Evolutionary conservation across 2,113 vertebrate species (phyloP).

Genomic region (Aspidoscelis tigris): DNA sequence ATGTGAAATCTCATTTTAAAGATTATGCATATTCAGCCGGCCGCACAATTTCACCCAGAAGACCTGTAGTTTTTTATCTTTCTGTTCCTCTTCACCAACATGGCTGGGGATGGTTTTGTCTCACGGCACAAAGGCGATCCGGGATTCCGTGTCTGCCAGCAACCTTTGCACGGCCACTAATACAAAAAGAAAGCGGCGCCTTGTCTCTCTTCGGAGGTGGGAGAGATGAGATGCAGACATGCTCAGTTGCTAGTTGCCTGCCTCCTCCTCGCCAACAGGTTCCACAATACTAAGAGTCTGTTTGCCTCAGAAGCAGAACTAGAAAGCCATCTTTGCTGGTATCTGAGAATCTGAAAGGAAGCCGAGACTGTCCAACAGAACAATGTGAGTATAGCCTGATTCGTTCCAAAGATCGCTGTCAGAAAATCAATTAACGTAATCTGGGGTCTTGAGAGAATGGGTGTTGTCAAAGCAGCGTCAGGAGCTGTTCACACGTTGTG

Average conservation of each 20-base stretch:
- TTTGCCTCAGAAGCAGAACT: conserved; percentile 51
- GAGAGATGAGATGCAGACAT: conserved; percentile 64
- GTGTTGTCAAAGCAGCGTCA: neutral
- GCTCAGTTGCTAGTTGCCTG: conserved; percentile 64
- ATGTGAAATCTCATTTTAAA: too few relatives aligned
- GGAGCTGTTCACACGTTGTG: conserved; percentile 19
- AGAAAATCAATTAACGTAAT: neutral
- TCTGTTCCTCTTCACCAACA: neutral
- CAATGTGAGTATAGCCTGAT: conserved; percentile 60
- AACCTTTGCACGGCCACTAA: rapidly evolving
- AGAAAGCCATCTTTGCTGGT: conserved; percentile 67
- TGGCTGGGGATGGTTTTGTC: neutral
- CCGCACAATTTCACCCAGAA: neutral
- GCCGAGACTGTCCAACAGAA: neutral
- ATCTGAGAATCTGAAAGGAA: conserved; percentile 34
- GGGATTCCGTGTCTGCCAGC: neutral
- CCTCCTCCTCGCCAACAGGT: conserved; percentile 57
- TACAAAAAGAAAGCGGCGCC: conserved; percentile 1
- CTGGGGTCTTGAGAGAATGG: neutral
- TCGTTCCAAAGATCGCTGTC: neutral
- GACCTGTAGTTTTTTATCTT: too few relatives aligned
- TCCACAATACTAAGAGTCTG: conserved; percentile 44
- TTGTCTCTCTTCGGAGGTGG: neutral
- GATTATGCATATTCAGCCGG: too few relatives aligned
- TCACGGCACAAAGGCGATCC: too few relatives aligned